Evolutionary conservation across 2,888 invertebrate genomes (phyloP).

Genomic region (Bhutanitis thaidina): DNA sequence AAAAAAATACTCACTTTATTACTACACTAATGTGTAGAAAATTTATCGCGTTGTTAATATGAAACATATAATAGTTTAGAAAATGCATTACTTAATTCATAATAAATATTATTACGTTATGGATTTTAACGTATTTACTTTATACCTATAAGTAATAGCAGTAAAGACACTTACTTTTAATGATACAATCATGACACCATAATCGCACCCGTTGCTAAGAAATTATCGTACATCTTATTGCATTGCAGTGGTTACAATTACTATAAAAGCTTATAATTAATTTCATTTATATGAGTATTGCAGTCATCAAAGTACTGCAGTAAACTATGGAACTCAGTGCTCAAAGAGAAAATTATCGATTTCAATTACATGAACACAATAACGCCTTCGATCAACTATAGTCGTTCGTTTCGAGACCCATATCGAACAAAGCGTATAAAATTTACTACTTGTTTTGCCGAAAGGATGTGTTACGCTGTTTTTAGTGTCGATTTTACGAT

Average conservation of each 20-base stretch:
- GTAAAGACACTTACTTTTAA: too few relatives aligned
- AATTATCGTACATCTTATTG: background rate
- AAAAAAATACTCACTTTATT: too few relatives aligned
- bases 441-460: slow-evolving; percentile 53
- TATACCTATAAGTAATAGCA: too few relatives aligned
- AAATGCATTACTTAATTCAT: too few relatives aligned
- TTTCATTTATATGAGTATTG: background rate
- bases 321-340: background rate
- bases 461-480: slow-evolving; percentile 63
- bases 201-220: too few relatives aligned
- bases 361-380: slow-evolving; percentile 17
- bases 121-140: too few relatives aligned
- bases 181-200: too few relatives aligned
- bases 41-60: too few relatives aligned
- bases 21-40: too few relatives aligned
- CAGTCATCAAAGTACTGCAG: background rate
- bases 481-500: slow-evolving; percentile 72
- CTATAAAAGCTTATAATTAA: slow-evolving; percentile 2
- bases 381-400: slow-evolving; percentile 17
- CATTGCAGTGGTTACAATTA: background rate
- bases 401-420: slow-evolving; percentile 27
- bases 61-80: too few relatives aligned
- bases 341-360: slow-evolving; percentile 15
- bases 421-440: slow-evolving; percentile 38
- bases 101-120: too few relatives aligned